phyloP scores from a whole-genome alignment of 2,797 vertebrate genomes.

The Pyrocephalus nanus region DNA sequence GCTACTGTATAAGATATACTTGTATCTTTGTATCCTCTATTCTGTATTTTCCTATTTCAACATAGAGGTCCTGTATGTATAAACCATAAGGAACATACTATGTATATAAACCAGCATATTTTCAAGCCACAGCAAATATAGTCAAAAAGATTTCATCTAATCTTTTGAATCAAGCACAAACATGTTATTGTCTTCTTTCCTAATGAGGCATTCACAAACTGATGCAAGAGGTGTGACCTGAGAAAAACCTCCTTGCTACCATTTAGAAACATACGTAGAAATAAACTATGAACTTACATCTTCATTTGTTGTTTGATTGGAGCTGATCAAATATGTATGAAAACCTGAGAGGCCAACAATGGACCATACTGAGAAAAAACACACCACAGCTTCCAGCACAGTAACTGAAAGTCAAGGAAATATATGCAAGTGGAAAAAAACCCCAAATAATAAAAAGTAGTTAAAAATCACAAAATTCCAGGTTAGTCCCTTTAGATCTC shows the following conservation, averaged over 20 bases:
- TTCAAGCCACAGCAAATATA: neutral
- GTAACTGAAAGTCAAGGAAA: constrained; percentile 81
- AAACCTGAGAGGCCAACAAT: constrained; percentile 98
- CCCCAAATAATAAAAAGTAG: neutral
- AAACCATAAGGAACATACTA: neutral
- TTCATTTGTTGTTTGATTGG: constrained; percentile 99
- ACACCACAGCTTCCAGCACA: constrained; percentile 96
- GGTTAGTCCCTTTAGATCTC: neutral
- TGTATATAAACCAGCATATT: neutral
- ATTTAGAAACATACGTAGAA: neutral
- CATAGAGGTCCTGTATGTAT: neutral
- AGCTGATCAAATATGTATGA: constrained; percentile 98
- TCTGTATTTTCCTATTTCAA: neutral
- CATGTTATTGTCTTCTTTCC: neutral
- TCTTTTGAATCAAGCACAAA: neutral
- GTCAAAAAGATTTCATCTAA: neutral
- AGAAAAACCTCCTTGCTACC: neutral
- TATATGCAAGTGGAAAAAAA: neutral
- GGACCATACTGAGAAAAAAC: constrained; percentile 99
- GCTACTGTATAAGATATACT: neutral
- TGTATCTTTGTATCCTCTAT: neutral
- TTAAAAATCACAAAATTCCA: neutral
- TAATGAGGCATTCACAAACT: neutral
- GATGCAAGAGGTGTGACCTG: neutral
- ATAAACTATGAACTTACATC: constrained; percentile 85